Conservation (phyloP, 2,888 invertebrate genomes). For the Plagodis pulveraria region DNA sequence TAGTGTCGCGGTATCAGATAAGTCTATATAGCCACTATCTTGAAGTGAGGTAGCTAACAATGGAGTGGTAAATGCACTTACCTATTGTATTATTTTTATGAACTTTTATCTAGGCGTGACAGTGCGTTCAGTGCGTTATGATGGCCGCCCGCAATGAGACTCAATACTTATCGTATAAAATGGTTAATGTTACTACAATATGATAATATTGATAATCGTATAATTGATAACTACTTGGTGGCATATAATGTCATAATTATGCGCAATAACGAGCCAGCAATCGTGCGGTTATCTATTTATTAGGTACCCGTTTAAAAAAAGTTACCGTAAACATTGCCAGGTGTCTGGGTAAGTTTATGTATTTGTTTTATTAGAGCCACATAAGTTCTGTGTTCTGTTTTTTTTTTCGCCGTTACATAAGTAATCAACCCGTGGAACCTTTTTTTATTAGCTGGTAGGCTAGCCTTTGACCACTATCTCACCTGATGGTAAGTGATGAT, state of each 20-base stretch:
- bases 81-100: conserved; percentile 62
- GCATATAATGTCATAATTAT: conserved; percentile 26
- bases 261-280: conserved; percentile 9
- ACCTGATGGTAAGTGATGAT: too few species aligned
- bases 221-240: conserved; percentile 23
- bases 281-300: conserved; percentile 1
- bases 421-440: too few species aligned
- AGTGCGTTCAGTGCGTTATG: conserved; percentile 53
- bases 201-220: conserved; percentile 23
- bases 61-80: conserved; percentile 69
- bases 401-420: too few species aligned
- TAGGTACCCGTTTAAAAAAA: neutral
- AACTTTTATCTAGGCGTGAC: conserved; percentile 58
- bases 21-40: conserved; percentile 50
- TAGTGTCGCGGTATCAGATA: conserved; percentile 75
- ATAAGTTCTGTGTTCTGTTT: too few species aligned
- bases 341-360: neutral
- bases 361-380: neutral
- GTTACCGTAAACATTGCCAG: too few species aligned
- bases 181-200: conserved; percentile 24
- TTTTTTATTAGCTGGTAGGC: too few species aligned
- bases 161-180: conserved; percentile 24
- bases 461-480: too few species aligned
- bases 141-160: conserved; percentile 28
- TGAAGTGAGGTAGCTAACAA: conserved; percentile 60